Conservation (phyloP, 2,113 vertebrate species). For the Antechinus stuartii region DNA sequence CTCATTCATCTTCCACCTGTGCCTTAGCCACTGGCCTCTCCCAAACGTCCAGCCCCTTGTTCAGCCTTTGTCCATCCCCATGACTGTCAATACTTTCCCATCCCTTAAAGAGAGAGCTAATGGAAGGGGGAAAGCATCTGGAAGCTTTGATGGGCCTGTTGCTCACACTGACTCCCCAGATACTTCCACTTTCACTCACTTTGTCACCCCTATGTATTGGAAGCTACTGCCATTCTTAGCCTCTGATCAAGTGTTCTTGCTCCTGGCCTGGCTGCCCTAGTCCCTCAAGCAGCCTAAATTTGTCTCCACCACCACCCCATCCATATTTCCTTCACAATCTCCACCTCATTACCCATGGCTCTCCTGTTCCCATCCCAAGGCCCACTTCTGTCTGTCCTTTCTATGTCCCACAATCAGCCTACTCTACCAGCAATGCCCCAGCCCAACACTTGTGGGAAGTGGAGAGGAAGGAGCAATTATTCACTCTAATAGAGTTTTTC, state of each 20-base stretch:
- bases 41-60: neutral
- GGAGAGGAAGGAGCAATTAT: neutral
- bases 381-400: neutral
- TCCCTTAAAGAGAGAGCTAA: neutral
- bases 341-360: neutral
- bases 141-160: neutral
- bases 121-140: neutral
- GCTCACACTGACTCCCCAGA: neutral
- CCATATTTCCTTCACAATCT: neutral
- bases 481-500: neutral
- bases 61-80: neutral
- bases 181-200: neutral
- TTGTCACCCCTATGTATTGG: neutral
- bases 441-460: neutral
- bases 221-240: neutral
- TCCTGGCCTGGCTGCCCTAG: neutral
- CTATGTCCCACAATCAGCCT: no score
- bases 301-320: no score
- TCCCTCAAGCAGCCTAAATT: neutral
- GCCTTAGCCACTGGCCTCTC: neutral
- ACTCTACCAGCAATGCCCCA: neutral
- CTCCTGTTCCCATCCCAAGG: neutral
- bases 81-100: neutral
- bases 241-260: neutral
- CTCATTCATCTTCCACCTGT: neutral